These are phyloP conservation scores for Orthosia incerta DNA, from an alignment of 2,888 invertebrate species.

Conservation along the genomic window DNA sequence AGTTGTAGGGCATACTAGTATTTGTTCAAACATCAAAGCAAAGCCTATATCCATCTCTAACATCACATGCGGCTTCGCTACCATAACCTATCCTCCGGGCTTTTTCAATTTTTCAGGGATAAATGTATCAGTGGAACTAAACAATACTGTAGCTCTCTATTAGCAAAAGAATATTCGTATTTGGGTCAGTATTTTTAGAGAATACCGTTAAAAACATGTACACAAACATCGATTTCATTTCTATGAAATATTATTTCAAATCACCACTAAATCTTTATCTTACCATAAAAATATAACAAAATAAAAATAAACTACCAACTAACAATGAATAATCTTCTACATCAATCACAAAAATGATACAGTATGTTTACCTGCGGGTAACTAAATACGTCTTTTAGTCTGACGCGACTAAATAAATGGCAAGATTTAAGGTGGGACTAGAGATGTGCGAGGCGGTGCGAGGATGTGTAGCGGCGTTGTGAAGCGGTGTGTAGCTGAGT, in stretches of 20 bases:
- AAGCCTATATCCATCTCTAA: not conserved
- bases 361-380: constrained; percentile 61
- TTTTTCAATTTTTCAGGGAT: too few species aligned
- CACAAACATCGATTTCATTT: too few species aligned
- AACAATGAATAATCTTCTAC: constrained; percentile 42
- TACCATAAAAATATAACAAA: not conserved
- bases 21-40: not conserved
- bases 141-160: too few species aligned
- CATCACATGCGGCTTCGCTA: too few species aligned
- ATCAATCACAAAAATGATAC: constrained; percentile 53
- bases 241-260: too few species aligned
- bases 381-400: constrained; percentile 48
- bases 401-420: constrained; percentile 47
- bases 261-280: too few species aligned
- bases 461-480: not conserved
- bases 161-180: too few species aligned
- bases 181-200: too few species aligned
- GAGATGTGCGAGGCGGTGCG: not conserved
- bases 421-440: constrained; percentile 35
- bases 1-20: not conserved
- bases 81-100: too few species aligned
- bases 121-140: too few species aligned
- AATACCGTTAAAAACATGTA: too few species aligned
- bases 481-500: not conserved
- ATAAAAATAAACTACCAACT: constrained; percentile 16